Percentiles rank a stretch among this genome's conserved stretches.
phyloP scores from a whole-genome alignment of 2,888 invertebrate species.

The Lochmaea capreae region DNA sequence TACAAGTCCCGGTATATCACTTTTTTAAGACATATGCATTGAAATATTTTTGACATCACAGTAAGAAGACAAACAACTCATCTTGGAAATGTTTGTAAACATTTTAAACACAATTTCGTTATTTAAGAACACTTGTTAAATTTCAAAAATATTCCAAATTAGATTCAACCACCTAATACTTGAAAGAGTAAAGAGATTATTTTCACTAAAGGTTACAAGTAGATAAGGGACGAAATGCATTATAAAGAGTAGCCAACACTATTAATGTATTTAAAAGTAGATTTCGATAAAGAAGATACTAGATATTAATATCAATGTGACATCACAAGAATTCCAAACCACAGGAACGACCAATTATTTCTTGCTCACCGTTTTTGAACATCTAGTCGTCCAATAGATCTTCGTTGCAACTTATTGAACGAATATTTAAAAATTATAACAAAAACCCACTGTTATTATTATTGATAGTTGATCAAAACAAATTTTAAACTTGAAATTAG shows the following conservation, averaged over 20 bases:
- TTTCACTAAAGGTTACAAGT: constrained; percentile 21
- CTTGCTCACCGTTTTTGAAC: too few relatives aligned
- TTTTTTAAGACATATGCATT: constrained; percentile 27
- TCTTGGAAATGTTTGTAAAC: not conserved
- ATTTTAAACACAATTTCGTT: not conserved
- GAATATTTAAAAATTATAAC: not conserved
- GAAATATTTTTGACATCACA: constrained; percentile 36
- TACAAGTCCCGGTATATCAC: constrained; percentile 39
- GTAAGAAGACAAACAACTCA: constrained; percentile 1
- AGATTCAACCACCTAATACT: constrained; percentile 32
- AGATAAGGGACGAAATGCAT: constrained; percentile 33
- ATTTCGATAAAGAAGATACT: not conserved
- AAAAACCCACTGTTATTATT: not conserved
- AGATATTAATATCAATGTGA: not conserved
- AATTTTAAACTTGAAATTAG: not conserved
- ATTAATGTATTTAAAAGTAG: not conserved
- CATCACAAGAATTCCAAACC: not conserved
- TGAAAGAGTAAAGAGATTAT: constrained; percentile 30
- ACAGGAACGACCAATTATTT: too few relatives aligned
- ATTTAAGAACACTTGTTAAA: constrained; percentile 7
- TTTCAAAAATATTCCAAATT: constrained; percentile 35
- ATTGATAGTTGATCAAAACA: not conserved
- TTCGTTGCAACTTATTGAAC: too few relatives aligned
- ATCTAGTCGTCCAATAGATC: not conserved
- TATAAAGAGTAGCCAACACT: constrained; percentile 1